Evolutionary conservation across 2,797 vertebrate species (phyloP).

Genomic region (Tragelaphus oryx): DNA sequence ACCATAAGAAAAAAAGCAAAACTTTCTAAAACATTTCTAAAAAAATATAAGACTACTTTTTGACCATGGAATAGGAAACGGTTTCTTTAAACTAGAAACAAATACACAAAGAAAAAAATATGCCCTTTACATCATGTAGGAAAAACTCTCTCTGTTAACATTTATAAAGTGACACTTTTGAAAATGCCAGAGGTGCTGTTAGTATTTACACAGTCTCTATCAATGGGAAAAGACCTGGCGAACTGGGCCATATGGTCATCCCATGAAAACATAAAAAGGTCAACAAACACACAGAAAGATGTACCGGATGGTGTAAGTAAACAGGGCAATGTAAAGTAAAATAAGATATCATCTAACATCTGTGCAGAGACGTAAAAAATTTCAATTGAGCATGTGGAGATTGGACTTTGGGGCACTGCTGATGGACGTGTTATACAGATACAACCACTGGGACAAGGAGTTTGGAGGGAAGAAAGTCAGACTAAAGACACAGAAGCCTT

Average conservation of each 20-base stretch:
- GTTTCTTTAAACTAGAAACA: neutral
- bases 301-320: neutral
- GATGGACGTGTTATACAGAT: neutral
- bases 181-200: neutral
- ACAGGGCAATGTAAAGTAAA: neutral
- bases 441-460: neutral
- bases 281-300: neutral
- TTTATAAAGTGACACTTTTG: neutral
- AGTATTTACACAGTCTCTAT: neutral
- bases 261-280: neutral
- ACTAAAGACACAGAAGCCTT: neutral
- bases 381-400: neutral
- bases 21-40: neutral
- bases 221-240: neutral
- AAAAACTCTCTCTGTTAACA: neutral
- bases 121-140: neutral
- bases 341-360: neutral
- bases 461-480: neutral
- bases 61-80: neutral
- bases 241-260: neutral
- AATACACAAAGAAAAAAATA: neutral
- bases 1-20: neutral
- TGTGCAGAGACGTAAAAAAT: neutral
- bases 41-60: neutral
- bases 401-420: neutral